A percentile compares a stretch with the other conserved stretches of the same genome.
Conservation (phyloP, 2,113 vertebrate species). For the Vidua macroura region DNA sequence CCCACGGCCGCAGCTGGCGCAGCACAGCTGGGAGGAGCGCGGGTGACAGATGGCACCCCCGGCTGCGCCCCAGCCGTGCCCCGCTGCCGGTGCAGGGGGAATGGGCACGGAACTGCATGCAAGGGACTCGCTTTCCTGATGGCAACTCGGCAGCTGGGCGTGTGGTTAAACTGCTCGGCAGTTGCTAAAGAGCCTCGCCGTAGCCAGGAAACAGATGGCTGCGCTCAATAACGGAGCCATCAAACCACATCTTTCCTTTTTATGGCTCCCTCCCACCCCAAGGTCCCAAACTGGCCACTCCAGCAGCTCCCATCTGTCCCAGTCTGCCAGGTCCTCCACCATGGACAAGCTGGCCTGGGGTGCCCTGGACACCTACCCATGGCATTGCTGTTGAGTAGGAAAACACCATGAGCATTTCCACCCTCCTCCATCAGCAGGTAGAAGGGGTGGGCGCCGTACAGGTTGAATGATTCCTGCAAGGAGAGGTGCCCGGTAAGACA, state of each 20-base stretch:
- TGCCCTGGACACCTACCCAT: constrained; percentile 67
- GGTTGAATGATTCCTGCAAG: constrained; percentile 80
- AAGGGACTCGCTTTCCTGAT: not conserved
- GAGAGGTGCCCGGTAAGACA: not conserved
- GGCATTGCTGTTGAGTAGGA: constrained; percentile 83
- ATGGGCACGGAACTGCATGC: rapidly evolving
- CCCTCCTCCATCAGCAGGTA: constrained; percentile 84
- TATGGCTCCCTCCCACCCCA: not conserved
- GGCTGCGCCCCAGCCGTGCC: not conserved
- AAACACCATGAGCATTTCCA: constrained; percentile 83
- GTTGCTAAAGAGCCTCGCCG: constrained; percentile 58
- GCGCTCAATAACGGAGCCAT: constrained; percentile 12
- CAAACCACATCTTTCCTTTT: constrained; percentile 54
- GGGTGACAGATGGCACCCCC: not conserved
- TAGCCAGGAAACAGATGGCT: constrained; percentile 73
- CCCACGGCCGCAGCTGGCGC: not conserved
- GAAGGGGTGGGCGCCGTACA: constrained; percentile 89
- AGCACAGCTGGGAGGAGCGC: not conserved
- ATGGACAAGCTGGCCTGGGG: not conserved
- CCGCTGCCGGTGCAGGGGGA: rapidly evolving
- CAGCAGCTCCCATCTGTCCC: not conserved
- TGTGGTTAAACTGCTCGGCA: constrained; percentile 64
- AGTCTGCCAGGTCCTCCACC: not conserved
- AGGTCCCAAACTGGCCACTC: not conserved
- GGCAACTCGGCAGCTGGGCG: not conserved